Conservation (phyloP, 2,797 vertebrate genomes). For the Bovichtus diacanthus region DNA sequence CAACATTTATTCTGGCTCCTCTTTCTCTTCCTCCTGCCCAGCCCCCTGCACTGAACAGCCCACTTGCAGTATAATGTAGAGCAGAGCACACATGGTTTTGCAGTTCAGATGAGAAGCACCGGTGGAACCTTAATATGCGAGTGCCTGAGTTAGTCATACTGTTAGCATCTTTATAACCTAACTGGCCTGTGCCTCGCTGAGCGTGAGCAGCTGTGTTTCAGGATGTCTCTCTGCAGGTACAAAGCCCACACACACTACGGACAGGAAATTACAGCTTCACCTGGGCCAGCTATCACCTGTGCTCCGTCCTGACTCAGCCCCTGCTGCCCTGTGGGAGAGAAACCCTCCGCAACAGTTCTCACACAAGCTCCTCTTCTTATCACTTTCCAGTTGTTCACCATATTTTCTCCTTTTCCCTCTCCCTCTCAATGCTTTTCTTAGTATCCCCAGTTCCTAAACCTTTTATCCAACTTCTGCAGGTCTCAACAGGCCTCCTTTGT, state of each 20-base stretch:
- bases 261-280: slow-evolving; percentile 86
- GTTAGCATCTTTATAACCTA: slow-evolving; percentile 52
- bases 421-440: slow-evolving; percentile 29
- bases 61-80: slow-evolving; percentile 8
- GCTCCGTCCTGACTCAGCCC: slow-evolving; percentile 73
- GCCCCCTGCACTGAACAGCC: slow-evolving; percentile 25
- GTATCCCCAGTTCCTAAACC: slow-evolving; percentile 16
- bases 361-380: slow-evolving; percentile 8
- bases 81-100: slow-evolving; percentile 7
- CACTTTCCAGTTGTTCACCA: slow-evolving; percentile 35
- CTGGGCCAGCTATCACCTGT: slow-evolving; percentile 85
- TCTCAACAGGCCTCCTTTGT: slow-evolving; percentile 43
- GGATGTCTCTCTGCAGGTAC: slow-evolving; percentile 82
- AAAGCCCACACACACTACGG: slow-evolving; percentile 73
- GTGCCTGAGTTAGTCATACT: slow-evolving; percentile 35
- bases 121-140: slow-evolving; percentile 43
- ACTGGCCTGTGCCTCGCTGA: slow-evolving; percentile 42
- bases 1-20: slow-evolving; percentile 63
- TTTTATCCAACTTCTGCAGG: slow-evolving; percentile 29
- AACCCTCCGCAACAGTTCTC: slow-evolving; percentile 31
- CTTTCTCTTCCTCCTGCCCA: slow-evolving; percentile 21
- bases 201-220: slow-evolving; percentile 81
- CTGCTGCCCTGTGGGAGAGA: slow-evolving; percentile 59
- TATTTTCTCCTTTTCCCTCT: slow-evolving; percentile 1
- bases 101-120: slow-evolving; percentile 36